phyloP scores from a whole-genome alignment of 2,797 vertebrate genomes.

The Pempheris klunzingeri region DNA sequence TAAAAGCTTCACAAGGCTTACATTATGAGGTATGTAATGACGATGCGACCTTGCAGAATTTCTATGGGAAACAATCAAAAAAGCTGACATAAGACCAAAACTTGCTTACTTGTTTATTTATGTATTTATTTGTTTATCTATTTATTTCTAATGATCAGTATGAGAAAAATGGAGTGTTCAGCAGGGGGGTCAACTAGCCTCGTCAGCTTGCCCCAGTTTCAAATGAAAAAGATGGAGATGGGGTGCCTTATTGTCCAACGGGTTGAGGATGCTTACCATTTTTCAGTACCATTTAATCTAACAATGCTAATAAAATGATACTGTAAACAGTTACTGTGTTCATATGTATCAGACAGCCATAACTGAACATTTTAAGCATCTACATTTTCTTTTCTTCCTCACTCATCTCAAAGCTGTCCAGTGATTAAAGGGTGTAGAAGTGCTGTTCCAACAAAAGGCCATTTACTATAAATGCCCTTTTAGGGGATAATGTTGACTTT shows the following conservation, averaged over 20 bases:
- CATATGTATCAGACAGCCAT: not conserved
- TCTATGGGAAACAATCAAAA: not conserved
- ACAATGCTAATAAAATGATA: too few species aligned
- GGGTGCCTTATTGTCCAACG: not conserved
- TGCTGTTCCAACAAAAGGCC: not conserved
- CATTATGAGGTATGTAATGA: slow-evolving; percentile 5
- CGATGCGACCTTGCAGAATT: not conserved
- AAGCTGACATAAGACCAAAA: not conserved
- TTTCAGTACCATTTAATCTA: too few species aligned
- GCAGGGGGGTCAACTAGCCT: not conserved
- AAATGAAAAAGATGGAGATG: not conserved
- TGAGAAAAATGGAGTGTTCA: not conserved
- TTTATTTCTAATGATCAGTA: not conserved
- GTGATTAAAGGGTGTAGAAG: not conserved
- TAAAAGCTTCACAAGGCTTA: slow-evolving; percentile 1
- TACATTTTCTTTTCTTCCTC: not conserved
- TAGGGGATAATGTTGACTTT: not conserved
- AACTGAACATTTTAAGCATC: not conserved
- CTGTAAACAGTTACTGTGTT: not conserved
- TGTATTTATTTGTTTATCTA: too few species aligned
- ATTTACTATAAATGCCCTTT: not conserved
- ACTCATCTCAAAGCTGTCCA: not conserved
- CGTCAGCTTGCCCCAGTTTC: not conserved
- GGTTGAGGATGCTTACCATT: too few species aligned
- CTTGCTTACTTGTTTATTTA: too few species aligned